Base-by-base conservation (phyloP, 2,113 vertebrate genomes). In the Scortum barcoo region DNA sequence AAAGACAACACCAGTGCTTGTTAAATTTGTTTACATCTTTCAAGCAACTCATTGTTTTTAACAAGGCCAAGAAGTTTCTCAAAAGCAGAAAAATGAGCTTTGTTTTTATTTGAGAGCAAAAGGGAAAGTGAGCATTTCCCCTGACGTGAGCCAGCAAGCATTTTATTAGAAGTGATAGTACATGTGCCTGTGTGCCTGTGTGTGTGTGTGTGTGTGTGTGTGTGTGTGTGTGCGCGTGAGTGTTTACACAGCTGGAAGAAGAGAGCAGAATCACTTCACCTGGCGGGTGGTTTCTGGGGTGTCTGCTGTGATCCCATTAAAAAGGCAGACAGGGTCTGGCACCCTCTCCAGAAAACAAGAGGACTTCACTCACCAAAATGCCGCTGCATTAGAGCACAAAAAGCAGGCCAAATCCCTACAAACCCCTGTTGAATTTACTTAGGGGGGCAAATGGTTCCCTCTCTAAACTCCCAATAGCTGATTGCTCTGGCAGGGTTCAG, bases 401-500 rank as follows among this genome's bases (percentile, higher is more conserved):
- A 80, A 68, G 56, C 76, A 26, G 69, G 81, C 91, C 86, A 93
- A 93, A 93, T 94, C 91, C 85, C 75, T 73, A 81, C 83, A 91
- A 93, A 93, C 72, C 85, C 91, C 85, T 48, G 71, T 54, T 86
- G 90, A 90, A 92, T 93, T 87, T 65, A 86, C 54, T 88, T 72
- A 76, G 69, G 73, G 73, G 85, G 84, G 85, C 75, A 87, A 88
- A 88, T 65, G 81, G 81, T 85, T 91, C 89, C 68, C 81, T 78
- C 80, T 90, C 74, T 86, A 86, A 86, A 80, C 79, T 86, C 69
- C 85, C 82, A 91, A 94, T 93, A 92, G 85, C 86, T 92, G 88
- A 93, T 91, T 91, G 87, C 89, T 93, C 90, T 93, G 93, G 91
- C 92, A 92, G 84, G 38, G 63, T 83, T 91, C 85, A 92, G 91